Percentiles rank a stretch among this genome's conserved stretches.
Evolutionary conservation across 2,797 vertebrate species (phyloP).

Genomic region (Tokudaia muenninki): DNA sequence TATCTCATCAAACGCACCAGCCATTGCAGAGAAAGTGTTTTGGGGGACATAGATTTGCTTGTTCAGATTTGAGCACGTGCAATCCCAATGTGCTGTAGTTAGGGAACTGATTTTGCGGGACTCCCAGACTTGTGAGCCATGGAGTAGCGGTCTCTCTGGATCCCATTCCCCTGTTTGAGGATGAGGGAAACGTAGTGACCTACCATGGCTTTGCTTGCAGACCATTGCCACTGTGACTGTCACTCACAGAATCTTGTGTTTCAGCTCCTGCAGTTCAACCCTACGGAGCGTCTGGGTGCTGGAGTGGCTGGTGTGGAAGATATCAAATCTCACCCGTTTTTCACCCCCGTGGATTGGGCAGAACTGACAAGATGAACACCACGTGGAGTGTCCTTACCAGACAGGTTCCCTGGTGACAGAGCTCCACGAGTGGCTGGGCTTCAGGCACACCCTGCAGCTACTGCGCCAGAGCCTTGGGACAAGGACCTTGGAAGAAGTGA

Average conservation of each 20-base stretch:
- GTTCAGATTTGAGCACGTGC: background rate
- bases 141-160: background rate
- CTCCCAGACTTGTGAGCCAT: background rate
- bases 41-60: background rate
- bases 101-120: background rate
- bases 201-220: background rate
- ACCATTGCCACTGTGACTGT: conserved; percentile 73
- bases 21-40: background rate
- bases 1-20: background rate
- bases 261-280: conserved; percentile 98
- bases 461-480: conserved; percentile 6
- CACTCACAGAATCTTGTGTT: conserved; percentile 84
- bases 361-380: conserved; percentile 89
- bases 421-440: conserved; percentile 65
- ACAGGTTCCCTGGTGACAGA: conserved; percentile 64
- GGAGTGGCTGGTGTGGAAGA: conserved; percentile 96
- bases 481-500: conserved; percentile 45
- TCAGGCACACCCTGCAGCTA: conserved; percentile 47
- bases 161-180: background rate
- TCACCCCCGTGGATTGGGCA: conserved; percentile 93
- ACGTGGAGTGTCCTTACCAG: background rate
- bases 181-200: background rate
- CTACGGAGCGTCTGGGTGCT: conserved; percentile 95
- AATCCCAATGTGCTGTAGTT: background rate
- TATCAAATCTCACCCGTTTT: conserved; percentile 98